Evolutionary conservation across 2,797 vertebrate species (phyloP).

Genomic region (Paguma larvata): DNA sequence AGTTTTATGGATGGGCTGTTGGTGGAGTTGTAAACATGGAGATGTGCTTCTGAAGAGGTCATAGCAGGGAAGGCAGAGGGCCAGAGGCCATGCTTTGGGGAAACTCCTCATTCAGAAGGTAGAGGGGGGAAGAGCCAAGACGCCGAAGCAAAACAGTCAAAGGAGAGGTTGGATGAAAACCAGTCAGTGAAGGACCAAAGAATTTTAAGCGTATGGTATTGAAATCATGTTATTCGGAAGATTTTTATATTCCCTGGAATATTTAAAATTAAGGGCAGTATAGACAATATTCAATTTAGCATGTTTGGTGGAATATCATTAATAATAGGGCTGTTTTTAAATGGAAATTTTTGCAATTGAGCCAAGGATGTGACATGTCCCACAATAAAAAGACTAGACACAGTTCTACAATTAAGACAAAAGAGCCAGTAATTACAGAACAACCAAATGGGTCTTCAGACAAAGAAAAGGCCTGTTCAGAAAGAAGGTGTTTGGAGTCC

Average conservation of each 20-base stretch:
- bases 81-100: not conserved
- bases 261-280: not conserved
- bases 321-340: constrained; percentile 64
- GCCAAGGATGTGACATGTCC: constrained; percentile 53
- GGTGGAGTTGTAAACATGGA: not conserved
- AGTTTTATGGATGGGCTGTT: not conserved
- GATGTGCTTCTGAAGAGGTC: not conserved
- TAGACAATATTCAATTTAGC: constrained; percentile 32
- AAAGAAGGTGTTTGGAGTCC: constrained; percentile 38
- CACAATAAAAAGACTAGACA: constrained; percentile 48
- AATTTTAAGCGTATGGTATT: not conserved
- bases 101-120: not conserved
- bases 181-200: not conserved
- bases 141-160: not conserved
- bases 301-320: constrained; percentile 51
- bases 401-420: constrained; percentile 64
- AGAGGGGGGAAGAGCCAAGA: not conserved
- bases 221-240: not conserved
- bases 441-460: constrained; percentile 41
- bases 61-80: not conserved
- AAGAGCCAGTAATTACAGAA: constrained; percentile 72
- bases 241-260: not conserved
- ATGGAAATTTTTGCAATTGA: constrained; percentile 58
- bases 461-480: constrained; percentile 37
- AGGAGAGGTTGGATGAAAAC: not conserved